Evolutionary conservation across 37 sponge, comb jelly and placozoan species (phyloP), one percentile per base, ranked within the genome.

Genomic region (Chondrosia reniformis): DNA sequence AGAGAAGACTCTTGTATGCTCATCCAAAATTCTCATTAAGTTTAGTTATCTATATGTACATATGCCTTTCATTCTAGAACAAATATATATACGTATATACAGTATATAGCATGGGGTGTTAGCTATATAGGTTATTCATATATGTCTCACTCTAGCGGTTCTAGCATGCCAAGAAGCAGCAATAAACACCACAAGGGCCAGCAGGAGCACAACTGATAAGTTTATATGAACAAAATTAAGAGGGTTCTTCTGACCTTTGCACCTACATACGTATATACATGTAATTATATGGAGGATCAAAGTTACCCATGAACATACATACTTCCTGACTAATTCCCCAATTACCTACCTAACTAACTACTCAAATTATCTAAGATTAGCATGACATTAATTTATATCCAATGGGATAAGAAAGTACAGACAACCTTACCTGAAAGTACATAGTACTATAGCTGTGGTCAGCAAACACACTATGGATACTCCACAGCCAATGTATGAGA

Each of bases 141-240:
- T n/a, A n/a, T 13, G 8, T 25, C 67, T 36, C 30, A 66, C 72
- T 19, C 15, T 21, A 21, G n/a, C 15, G 9, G 39, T 7, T 38
- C 43, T 69, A 44, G 42, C 44, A 6, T 8, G 22, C 22, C 36
- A 40, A 19, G 41, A 36, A 0, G 79, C 84, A 25, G 59, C 76
- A 38, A 80, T 69, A 80, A 88, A 88, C 5, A 76, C 17, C 1
- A 74, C 25, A 31, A 79, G 83, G 33, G 75, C 84, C 45, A 79
- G 17, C 13, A 83, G 57, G 39, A 88, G 80, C 21, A 84, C 59
- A 10, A 79, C 79, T 45, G 88, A 49, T 8, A 88, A 77, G 61
- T 88, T 88, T n/a, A 88, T 71, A 59, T 88, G 88, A 33, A 88
- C 71, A 33, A 88, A 88, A 43, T 83, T 78, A 39, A 83, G 79